Base-by-base conservation (phyloP, 2,113 vertebrate genomes). In the Lophochroa leadbeateri region DNA sequence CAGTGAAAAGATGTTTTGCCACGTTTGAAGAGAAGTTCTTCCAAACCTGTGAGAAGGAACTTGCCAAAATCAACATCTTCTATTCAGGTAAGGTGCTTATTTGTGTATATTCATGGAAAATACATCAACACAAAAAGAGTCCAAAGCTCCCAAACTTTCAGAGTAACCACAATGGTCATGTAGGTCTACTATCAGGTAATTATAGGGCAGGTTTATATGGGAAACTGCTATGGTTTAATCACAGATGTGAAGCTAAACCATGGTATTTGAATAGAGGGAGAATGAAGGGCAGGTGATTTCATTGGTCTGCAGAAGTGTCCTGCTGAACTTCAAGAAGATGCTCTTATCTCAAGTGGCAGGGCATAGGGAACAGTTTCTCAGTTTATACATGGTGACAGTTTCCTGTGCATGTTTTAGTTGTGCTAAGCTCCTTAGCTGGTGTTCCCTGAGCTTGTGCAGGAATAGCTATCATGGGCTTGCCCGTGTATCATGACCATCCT, bases 51-150 rank as follows among this genome's bases (percentile, higher is more conserved):
- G 99, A 99, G 97, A 99, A 99, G 82, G 99, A 99, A 97, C 98
- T 99, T 97, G 99, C 99, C 98, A 99, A 99, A 98, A 99, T 99
- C 98, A 99, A 99, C 98, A 99, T 99, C 50, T 99, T 99, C 98
- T 99, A 99, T 98, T 99, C 99, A 98, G 99, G 99, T 99, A 98
- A 98, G 86, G 90, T 65, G 35, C 86, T 95, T 85, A 79, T 91
- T 91, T 96, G 61, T 82, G 65, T 88, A 4, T 95, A 91, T 94
- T 96, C 86, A 50, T 76, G 78, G 88, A 92, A 83, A 74, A 86
- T 20, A 17, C 25, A 72, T 15, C 35, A 31, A 9, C 44, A 60
- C 20, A 16, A 39, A 74, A 90, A 64, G 69, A 72, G 19, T 35
- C 72, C 61, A 46, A 72, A 84, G 61, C 18, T 76, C 60, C 27